These are phyloP conservation scores for Pimpla rufipes DNA, from an alignment of 2,888 invertebrate genomes.

Conservation along the genomic window DNA sequence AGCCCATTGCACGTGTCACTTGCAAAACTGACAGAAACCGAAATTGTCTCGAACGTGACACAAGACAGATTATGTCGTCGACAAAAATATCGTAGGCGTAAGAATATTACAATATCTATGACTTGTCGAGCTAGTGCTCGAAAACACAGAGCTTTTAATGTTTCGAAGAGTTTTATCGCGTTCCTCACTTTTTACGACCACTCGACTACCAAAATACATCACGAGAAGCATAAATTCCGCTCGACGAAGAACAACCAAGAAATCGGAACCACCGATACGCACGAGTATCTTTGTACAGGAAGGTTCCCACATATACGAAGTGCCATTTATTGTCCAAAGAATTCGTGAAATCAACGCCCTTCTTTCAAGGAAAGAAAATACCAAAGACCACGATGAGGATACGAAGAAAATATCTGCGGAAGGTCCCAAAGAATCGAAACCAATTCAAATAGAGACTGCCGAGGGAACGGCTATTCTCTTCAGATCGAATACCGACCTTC, in stretches of 20 bases:
- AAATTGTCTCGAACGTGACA: not conserved
- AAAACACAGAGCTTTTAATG: not conserved
- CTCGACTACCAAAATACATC: conserved; percentile 5
- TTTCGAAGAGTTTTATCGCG: not conserved
- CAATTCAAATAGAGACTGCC: conserved; percentile 75
- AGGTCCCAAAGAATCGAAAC: conserved; percentile 7
- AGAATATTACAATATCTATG: not conserved
- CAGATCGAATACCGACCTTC: conserved; percentile 69
- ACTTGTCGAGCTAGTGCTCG: not conserved
- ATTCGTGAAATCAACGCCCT: conserved; percentile 84
- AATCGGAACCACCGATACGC: conserved; percentile 71
- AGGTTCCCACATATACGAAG: conserved; percentile 89
- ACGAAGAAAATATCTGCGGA: not conserved
- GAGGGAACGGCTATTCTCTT: conserved; percentile 79
- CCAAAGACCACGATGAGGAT: conserved; percentile 4
- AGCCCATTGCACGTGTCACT: not conserved
- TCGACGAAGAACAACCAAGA: conserved; percentile 28
- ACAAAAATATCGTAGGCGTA: not conserved
- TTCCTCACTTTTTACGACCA: not conserved
- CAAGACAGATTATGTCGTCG: not conserved
- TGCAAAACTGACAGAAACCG: not conserved
- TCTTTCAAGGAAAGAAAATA: conserved; percentile 69
- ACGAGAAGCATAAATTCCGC: conserved; percentile 34
- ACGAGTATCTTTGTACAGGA: conserved; percentile 89
- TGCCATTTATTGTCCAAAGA: conserved; percentile 88